Percentiles rank a stretch among this genome's conserved stretches.
Conservation (phyloP, 2,888 invertebrate genomes). For the Euphydryas editha region DNA sequence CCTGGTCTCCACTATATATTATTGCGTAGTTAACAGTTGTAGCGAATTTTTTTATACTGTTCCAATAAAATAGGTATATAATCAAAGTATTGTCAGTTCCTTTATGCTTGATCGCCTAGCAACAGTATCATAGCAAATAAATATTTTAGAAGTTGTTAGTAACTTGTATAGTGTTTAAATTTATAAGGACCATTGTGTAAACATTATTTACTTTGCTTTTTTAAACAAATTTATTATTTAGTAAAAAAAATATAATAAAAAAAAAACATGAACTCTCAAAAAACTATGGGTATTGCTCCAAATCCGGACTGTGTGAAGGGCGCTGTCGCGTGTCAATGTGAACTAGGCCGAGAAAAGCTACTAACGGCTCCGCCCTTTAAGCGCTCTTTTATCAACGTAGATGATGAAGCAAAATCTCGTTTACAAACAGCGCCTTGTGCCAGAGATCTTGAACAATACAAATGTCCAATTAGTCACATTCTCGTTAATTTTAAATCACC, state of each 20-base stretch:
- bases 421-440: constrained; percentile 68
- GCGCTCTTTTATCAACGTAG: constrained; percentile 48
- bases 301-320: constrained; percentile 56
- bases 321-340: constrained; percentile 70
- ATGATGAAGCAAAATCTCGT: constrained; percentile 59
- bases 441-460: constrained; percentile 64
- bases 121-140: constrained; percentile 56
- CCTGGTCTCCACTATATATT: too few relatives aligned
- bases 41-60: too few relatives aligned
- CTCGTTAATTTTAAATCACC: constrained; percentile 72
- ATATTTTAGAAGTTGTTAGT: constrained; percentile 35
- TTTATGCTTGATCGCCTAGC: constrained; percentile 46
- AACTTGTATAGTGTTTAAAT: constrained; percentile 40
- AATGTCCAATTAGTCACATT: constrained; percentile 73
- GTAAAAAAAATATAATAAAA: background rate
- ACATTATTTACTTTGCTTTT: constrained; percentile 5
- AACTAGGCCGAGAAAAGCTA: constrained; percentile 74
- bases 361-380: constrained; percentile 74
- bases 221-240: constrained; percentile 9
- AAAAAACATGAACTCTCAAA: constrained; percentile 50
- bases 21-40: too few relatives aligned
- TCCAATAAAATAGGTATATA: too few relatives aligned
- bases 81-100: background rate
- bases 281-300: constrained; percentile 59
- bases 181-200: constrained; percentile 8